Conservation (phyloP, 1,140 invertebrate species). For the Dendroctonus ponderosae region DNA sequence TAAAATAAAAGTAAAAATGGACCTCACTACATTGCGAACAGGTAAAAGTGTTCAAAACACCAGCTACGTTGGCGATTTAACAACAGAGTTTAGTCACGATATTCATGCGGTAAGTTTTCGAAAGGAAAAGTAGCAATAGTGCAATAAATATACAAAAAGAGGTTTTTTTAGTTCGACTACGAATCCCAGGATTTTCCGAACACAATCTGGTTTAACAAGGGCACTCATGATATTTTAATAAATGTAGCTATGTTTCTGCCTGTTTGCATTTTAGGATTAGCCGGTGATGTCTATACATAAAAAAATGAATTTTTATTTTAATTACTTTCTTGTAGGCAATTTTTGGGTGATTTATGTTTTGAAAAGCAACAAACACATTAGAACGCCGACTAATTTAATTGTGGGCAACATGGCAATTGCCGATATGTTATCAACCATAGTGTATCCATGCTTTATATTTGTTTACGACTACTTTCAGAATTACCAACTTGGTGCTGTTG, state of each 20-base stretch:
- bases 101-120: background rate
- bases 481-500: conserved; percentile 67
- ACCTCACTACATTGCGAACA: background rate
- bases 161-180: conserved; percentile 17
- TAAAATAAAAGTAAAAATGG: background rate
- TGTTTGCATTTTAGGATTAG: conserved; percentile 16
- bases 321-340: conserved; percentile 56
- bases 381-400: conserved; percentile 75
- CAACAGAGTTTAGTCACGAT: background rate
- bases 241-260: conserved; percentile 18
- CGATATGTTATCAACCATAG: conserved; percentile 70
- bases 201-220: conserved; percentile 27
- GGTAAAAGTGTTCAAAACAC: background rate
- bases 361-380: conserved; percentile 63
- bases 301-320: background rate
- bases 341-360: conserved; percentile 68
- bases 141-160: background rate
- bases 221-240: conserved; percentile 13
- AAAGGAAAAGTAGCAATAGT: background rate
- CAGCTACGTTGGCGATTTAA: background rate
- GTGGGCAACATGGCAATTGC: conserved; percentile 78
- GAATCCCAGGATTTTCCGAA: conserved; percentile 19
- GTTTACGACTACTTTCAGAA: conserved; percentile 69
- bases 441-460: conserved; percentile 70
- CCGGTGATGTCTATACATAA: conserved; percentile 5